Evolutionary conservation across 2,113 vertebrate genomes (phyloP).

Genomic region (Nymphicus hollandicus): DNA sequence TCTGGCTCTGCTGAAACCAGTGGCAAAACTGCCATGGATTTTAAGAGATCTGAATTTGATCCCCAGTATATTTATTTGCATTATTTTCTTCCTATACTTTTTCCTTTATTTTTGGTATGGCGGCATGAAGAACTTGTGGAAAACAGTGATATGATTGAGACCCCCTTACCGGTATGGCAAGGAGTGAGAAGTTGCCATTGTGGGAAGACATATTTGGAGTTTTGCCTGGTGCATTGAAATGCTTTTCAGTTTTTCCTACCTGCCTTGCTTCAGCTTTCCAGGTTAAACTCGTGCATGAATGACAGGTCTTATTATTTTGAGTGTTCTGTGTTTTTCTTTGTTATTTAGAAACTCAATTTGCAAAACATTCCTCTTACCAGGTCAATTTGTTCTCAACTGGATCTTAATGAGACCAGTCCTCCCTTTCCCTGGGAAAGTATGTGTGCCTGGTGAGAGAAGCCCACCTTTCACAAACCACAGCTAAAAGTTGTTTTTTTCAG

Average conservation of each 20-base stretch:
- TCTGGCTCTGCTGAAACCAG: background rate
- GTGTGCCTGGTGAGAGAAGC: background rate
- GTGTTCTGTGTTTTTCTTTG: background rate
- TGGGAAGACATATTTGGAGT: background rate
- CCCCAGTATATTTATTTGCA: background rate
- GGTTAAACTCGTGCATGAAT: background rate
- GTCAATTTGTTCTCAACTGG: background rate
- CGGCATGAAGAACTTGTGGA: background rate
- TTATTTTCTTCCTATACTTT: background rate
- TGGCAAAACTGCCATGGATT: background rate
- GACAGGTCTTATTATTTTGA: background rate
- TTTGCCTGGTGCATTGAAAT: background rate
- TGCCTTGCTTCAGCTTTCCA: background rate
- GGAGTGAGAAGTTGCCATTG: background rate
- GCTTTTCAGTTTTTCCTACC: background rate
- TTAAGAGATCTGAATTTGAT: background rate
- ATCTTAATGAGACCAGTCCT: background rate
- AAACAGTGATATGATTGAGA: background rate
- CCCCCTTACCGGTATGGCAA: background rate
- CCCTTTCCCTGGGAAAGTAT: conserved; percentile 10
- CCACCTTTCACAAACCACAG: conserved; percentile 48
- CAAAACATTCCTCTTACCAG: conserved; percentile 8
- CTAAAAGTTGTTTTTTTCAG: conserved; percentile 26
- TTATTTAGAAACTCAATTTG: conserved; percentile 6
- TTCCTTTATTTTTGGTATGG: background rate